phyloP scores from a whole-genome alignment of 2,113 vertebrate species.

The Sinosuthora webbiana region DNA sequence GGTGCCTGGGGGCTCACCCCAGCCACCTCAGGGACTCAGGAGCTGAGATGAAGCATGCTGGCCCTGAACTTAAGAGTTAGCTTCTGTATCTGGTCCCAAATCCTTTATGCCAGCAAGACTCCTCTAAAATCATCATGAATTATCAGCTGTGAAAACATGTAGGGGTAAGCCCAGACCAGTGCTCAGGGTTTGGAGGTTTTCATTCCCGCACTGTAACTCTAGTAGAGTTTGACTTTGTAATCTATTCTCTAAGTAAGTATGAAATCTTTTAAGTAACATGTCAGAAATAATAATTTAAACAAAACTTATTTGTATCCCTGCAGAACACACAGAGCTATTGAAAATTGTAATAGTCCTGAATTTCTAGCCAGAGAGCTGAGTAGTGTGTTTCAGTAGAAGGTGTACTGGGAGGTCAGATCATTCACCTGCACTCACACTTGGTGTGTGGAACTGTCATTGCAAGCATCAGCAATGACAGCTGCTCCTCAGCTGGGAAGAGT shows the following conservation, averaged over 20 bases:
- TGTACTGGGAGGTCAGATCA: not conserved
- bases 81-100: not conserved
- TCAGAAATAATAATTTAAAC: conserved; percentile 53
- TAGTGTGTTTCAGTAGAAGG: not conserved
- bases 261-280: conserved; percentile 34
- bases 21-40: not conserved
- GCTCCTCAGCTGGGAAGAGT: not conserved
- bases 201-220: conserved; percentile 4
- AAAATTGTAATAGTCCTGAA: conserved; percentile 25
- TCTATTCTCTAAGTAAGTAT: conserved; percentile 24
- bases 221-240: conserved; percentile 45
- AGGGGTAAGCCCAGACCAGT: not conserved
- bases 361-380: not conserved
- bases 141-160: not conserved
- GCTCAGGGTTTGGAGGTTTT: not conserved
- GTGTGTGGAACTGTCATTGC: not conserved
- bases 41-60: not conserved
- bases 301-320: not conserved
- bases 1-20: not conserved
- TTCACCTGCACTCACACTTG: not conserved
- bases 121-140: not conserved
- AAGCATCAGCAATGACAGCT: not conserved
- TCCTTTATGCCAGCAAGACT: not conserved
- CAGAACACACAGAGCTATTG: conserved; percentile 28
- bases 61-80: not conserved